Percentiles rank a stretch among this genome's conserved stretches.
Conservation (phyloP, 2,888 invertebrate species). For the Dichetophora obliterata region DNA sequence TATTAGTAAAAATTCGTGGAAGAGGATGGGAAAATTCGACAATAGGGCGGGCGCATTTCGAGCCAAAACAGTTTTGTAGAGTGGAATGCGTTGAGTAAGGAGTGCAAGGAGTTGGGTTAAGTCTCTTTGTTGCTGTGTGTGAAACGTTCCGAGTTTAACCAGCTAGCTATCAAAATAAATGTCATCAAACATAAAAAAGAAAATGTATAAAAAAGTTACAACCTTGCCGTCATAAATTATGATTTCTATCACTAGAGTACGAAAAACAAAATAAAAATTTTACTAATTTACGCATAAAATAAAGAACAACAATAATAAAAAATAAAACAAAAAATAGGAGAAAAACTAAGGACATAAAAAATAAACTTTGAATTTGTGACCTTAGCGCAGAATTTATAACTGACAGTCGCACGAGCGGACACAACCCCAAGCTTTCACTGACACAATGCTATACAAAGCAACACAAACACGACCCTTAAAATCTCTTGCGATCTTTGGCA, state of each 20-base stretch:
- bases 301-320: conserved; percentile 49
- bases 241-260: conserved; percentile 62
- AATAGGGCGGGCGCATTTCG: neutral
- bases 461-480: neutral
- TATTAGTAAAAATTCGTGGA: neutral
- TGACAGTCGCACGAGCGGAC: conserved; percentile 5
- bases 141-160: too few species aligned
- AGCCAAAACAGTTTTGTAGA: neutral
- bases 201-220: neutral
- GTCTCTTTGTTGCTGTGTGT: too few species aligned
- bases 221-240: conserved; percentile 66
- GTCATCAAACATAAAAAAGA: neutral
- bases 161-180: neutral
- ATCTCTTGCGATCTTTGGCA: conserved; percentile 1
- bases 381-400: conserved; percentile 37
- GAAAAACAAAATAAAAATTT: conserved; percentile 26
- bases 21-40: too few species aligned
- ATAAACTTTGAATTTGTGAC: conserved; percentile 17
- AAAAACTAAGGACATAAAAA: conserved; percentile 32
- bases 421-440: neutral
- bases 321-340: conserved; percentile 54
- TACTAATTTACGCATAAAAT: conserved; percentile 39
- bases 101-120: too few species aligned
- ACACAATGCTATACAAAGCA: neutral
- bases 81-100: neutral